These are phyloP conservation scores for Centropristis striata DNA, from an alignment of 2,113 vertebrate species.

Conservation along the genomic window DNA sequence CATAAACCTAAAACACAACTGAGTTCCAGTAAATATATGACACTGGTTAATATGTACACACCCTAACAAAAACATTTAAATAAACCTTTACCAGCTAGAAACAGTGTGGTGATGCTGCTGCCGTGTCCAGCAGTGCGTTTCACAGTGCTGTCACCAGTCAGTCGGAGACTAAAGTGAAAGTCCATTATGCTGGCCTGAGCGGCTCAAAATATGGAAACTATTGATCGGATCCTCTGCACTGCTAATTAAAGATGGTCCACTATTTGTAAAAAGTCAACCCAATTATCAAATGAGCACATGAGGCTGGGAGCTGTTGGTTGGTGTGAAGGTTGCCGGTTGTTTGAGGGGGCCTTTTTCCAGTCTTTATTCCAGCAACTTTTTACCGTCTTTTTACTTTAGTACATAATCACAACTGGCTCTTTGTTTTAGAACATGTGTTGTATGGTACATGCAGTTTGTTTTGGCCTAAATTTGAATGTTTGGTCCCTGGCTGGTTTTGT, in stretches of 20 bases:
- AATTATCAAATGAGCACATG: slow-evolving; percentile 79
- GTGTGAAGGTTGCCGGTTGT: slow-evolving; percentile 63
- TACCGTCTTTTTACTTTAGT: background rate
- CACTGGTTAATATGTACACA: background rate
- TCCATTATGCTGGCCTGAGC: slow-evolving; percentile 66
- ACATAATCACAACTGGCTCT: background rate
- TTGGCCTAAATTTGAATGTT: background rate
- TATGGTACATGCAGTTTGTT: background rate
- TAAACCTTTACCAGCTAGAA: background rate
- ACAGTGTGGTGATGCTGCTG: background rate
- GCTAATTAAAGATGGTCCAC: slow-evolving; percentile 78
- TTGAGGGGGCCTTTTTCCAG: slow-evolving; percentile 11
- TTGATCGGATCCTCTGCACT: slow-evolving; percentile 73
- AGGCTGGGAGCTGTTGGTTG: slow-evolving; percentile 60
- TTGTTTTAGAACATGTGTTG: background rate
- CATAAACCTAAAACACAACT: background rate
- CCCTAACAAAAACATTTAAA: background rate
- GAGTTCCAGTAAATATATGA: background rate
- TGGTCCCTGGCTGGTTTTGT: background rate
- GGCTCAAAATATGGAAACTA: slow-evolving; percentile 78
- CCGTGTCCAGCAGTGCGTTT: slow-evolving; percentile 30
- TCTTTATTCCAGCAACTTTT: background rate
- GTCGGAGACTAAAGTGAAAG: slow-evolving; percentile 70
- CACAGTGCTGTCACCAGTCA: slow-evolving; percentile 57
- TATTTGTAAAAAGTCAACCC: slow-evolving; percentile 81